Base-by-base conservation (phyloP, 2,797 vertebrate species). In the Nannoperca obscura region DNA sequence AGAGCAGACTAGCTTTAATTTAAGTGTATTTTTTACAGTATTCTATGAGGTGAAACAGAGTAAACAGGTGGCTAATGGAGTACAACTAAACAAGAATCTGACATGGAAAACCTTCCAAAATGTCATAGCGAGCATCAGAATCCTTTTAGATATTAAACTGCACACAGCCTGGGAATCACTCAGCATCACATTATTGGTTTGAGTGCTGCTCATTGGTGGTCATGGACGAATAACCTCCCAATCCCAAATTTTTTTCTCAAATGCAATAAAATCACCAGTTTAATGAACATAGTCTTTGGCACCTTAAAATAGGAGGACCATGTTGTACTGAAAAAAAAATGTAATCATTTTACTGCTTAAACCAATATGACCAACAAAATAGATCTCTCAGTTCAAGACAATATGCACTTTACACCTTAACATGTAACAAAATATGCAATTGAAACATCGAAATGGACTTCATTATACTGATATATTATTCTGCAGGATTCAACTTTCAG, bases 271-370 rank as follows among this genome's bases (percentile, higher is more conserved):
- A 50, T 30, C 13, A 71, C 22, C 20, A 49, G 7, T 65, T 80
- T 36, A 72, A 44, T 55, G 5, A 70, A 46, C 32, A 64, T 14
- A 7, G n/a, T 76, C 47, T 87, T 92, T 85, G 88, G 89, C 83
- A 88, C 76, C 55, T 57, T 71, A 36, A 81, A 80, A 69, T 42
- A 14, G 38, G 30, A 81, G 49, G 40, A 77, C 59, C 40, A 22
- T 42, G 32, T 24, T 67, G 63, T 57, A 66, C 32, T 72, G 36
- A 71, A 76, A 38, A 66, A 66, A 32, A 6, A 2, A 27, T 78
- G 34, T 17, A 6, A 52, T 70, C 55, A 74, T 65, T 86, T 67
- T 54, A 72, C 40, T 47, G 53, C 54, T 71, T 57, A 15, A 78
- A 63, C 14, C 20, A 79, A 64, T 71, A 53, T 70, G 27, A 24